A percentile compares a stretch with the other conserved stretches of the same genome.
These are phyloP conservation scores for Agrochola lota DNA, from an alignment of 2,888 invertebrate species.

Conservation along the genomic window DNA sequence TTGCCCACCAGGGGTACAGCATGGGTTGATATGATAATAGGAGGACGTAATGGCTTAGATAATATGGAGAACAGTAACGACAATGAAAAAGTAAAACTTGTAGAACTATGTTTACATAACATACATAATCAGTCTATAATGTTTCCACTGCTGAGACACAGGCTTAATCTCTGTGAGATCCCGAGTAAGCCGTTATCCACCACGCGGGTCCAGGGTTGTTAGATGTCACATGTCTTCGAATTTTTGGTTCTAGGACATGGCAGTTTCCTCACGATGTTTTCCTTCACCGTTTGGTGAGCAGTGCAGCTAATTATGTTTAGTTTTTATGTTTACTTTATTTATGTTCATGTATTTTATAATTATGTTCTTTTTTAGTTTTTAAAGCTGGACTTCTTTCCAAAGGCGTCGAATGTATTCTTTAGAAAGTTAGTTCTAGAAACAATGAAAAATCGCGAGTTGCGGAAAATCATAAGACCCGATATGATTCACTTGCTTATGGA, in stretches of 20 bases:
- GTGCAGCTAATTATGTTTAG: background rate
- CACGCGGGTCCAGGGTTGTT: too few relatives aligned
- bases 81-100: background rate
- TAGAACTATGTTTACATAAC: too few relatives aligned
- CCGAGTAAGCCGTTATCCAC: too few relatives aligned
- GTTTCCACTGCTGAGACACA: too few relatives aligned
- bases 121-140: too few relatives aligned
- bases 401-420: slow-evolving; percentile 74
- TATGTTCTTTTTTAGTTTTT: slow-evolving; percentile 55
- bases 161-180: too few relatives aligned
- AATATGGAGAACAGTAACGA: background rate
- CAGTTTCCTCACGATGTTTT: too few relatives aligned
- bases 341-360: background rate
- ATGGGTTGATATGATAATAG: background rate
- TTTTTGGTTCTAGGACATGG: too few relatives aligned
- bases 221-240: too few relatives aligned
- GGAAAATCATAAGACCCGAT: slow-evolving; percentile 83
- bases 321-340: background rate
- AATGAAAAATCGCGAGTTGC: slow-evolving; percentile 79
- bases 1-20: background rate
- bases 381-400: slow-evolving; percentile 68
- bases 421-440: slow-evolving; percentile 77
- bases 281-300: too few relatives aligned
- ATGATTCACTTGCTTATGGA: slow-evolving; percentile 91
- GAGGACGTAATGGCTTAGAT: background rate